Percentiles rank a stretch among this genome's conserved stretches.
phyloP scores from a whole-genome alignment of 1,140 invertebrate genomes.

The Meloidogyne chitwoodi region DNA sequence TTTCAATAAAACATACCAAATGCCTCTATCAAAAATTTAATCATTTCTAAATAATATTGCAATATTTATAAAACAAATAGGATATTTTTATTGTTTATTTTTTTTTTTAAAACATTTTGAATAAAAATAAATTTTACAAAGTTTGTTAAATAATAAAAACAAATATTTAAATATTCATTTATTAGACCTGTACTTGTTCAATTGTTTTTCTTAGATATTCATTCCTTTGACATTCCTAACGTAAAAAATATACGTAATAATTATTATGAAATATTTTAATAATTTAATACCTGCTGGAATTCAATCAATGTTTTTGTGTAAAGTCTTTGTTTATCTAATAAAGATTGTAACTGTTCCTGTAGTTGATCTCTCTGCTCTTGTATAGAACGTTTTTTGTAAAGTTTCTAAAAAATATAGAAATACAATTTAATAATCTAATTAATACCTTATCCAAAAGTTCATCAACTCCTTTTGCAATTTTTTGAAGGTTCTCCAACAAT shows the following conservation, averaged over 20 bases:
- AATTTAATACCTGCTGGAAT: constrained; percentile 17
- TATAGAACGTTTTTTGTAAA: constrained; percentile 22
- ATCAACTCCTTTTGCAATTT: constrained; percentile 61
- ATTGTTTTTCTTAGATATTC: constrained; percentile 12
- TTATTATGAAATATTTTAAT: constrained; percentile 10
- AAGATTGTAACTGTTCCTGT: constrained; percentile 20
- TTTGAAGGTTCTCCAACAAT: constrained; percentile 51
- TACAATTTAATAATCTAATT: background rate
- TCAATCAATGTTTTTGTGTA: constrained; percentile 32
- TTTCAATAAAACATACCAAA: too few relatives aligned
- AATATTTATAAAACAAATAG: too few relatives aligned
- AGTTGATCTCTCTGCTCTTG: constrained; percentile 29
- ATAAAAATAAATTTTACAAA: too few relatives aligned
- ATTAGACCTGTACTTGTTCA: background rate
- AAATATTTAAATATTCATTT: too few relatives aligned
- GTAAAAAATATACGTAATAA: background rate
- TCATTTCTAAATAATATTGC: too few relatives aligned
- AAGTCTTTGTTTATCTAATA: constrained; percentile 32
- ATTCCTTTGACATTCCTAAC: constrained; percentile 28
- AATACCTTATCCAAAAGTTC: constrained; percentile 43
- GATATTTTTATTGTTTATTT: too few relatives aligned
- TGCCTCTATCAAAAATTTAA: too few relatives aligned
- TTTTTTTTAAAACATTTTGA: too few relatives aligned
- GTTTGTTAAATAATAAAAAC: too few relatives aligned
- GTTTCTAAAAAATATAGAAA: constrained; percentile 14